phyloP scores from a whole-genome alignment of 2,797 vertebrate species.

The Salarias fasciatus region DNA sequence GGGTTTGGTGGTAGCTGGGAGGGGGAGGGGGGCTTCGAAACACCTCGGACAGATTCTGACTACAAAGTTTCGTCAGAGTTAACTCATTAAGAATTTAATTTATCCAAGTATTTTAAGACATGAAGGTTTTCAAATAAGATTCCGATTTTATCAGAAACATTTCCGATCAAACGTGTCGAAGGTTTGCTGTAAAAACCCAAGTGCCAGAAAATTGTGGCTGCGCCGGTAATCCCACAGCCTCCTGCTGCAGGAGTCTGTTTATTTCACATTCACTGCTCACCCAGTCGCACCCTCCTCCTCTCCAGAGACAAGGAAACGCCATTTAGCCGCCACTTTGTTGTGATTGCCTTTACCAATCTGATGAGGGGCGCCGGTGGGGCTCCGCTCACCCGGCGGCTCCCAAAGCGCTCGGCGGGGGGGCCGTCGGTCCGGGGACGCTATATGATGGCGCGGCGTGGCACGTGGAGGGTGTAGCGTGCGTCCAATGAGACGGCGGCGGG shows the following conservation, averaged over 20 bases:
- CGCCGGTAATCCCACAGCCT: conserved; percentile 21
- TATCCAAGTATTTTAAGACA: too few relatives aligned
- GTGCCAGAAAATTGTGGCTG: too few relatives aligned
- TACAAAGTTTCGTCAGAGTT: too few relatives aligned
- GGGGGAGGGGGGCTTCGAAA: conserved; percentile 24
- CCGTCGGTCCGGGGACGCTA: conserved; percentile 41
- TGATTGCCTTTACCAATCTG: conserved; percentile 71
- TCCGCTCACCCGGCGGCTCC: conserved; percentile 15
- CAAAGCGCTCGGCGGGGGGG: conserved; percentile 43
- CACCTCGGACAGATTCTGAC: conserved; percentile 30
- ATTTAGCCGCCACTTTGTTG: conserved; percentile 64
- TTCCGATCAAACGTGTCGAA: too few relatives aligned
- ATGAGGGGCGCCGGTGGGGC: conserved; percentile 44
- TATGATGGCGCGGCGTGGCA: conserved; percentile 15
- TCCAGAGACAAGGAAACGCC: conserved; percentile 29
- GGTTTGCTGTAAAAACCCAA: too few relatives aligned
- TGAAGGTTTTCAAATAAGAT: too few relatives aligned
- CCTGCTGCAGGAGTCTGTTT: conserved; percentile 41
- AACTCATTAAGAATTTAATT: too few relatives aligned
- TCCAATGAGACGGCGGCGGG: neutral
- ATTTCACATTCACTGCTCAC: conserved; percentile 39
- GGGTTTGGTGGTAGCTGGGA: conserved; percentile 2
- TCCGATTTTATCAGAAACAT: too few relatives aligned
- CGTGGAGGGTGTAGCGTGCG: too few relatives aligned
- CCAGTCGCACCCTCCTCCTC: conserved; percentile 22